Evolutionary conservation across 2,888 invertebrate genomes (phyloP).

Genomic region (Hirudinaria manillensis): DNA sequence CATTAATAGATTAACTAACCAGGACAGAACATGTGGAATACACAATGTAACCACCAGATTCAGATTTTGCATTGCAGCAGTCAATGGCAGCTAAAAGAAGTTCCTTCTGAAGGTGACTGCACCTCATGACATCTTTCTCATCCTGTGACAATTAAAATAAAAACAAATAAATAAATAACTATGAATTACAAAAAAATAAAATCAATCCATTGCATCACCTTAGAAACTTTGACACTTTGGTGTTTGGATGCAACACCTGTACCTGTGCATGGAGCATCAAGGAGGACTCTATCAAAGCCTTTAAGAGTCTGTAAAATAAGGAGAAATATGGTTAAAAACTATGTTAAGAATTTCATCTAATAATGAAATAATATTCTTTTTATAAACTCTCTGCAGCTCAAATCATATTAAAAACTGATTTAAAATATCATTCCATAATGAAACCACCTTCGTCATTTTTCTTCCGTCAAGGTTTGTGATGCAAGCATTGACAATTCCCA

Average conservation of each 20-base stretch:
- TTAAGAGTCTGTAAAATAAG: constrained; percentile 64
- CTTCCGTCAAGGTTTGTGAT: constrained; percentile 84
- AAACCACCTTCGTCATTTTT: constrained; percentile 65
- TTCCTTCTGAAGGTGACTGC: constrained; percentile 84
- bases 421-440: background rate
- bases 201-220: constrained; percentile 27
- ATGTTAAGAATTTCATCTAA: background rate
- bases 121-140: constrained; percentile 79
- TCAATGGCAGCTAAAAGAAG: constrained; percentile 92
- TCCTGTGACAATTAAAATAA: constrained; percentile 56
- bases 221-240: constrained; percentile 74
- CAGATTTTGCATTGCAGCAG: constrained; percentile 82
- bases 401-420: background rate
- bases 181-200: background rate
- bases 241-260: constrained; percentile 97
- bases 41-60: constrained; percentile 86
- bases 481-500: constrained; percentile 88
- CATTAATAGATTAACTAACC: constrained; percentile 53
- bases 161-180: background rate
- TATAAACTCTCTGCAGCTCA: too few relatives aligned
- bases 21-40: constrained; percentile 97
- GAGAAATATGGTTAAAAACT: background rate
- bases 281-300: constrained; percentile 86
- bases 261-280: constrained; percentile 97
- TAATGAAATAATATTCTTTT: too few relatives aligned